Evolutionary conservation across 2,797 vertebrate species (phyloP).

Genomic region (Heterohyrax brucei): DNA sequence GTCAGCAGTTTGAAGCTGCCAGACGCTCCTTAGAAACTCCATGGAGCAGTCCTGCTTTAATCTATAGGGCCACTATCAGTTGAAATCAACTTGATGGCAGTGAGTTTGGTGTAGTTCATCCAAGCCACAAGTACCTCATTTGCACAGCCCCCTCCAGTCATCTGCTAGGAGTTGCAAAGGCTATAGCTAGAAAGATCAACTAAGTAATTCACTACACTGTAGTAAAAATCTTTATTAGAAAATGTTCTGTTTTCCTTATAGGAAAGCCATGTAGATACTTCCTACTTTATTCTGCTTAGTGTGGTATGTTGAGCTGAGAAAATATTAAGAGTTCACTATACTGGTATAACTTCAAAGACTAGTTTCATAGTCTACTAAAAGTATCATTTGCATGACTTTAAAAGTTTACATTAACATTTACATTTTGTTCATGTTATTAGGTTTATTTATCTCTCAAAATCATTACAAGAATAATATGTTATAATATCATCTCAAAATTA

Average conservation of each 20-base stretch:
- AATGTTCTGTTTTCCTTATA: neutral
- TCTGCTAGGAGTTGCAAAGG: too few relatives aligned
- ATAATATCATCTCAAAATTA: conserved; percentile 27
- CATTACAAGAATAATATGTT: neutral
- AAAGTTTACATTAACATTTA: conserved; percentile 24
- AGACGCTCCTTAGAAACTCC: too few relatives aligned
- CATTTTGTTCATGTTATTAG: neutral
- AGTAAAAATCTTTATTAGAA: neutral
- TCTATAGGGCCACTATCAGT: too few relatives aligned
- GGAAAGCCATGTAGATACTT: neutral
- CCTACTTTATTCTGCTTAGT: conserved; percentile 1
- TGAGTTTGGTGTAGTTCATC: too few relatives aligned
- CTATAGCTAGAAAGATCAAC: too few relatives aligned
- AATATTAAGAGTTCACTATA: conserved; percentile 38
- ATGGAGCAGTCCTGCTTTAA: too few relatives aligned
- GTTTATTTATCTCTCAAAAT: neutral
- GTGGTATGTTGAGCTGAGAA: neutral
- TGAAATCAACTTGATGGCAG: too few relatives aligned
- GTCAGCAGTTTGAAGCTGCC: too few relatives aligned
- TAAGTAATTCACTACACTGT: too few relatives aligned
- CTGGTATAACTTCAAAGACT: neutral
- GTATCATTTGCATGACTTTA: neutral
- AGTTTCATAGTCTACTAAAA: conserved; percentile 29
- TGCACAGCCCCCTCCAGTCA: too few relatives aligned
- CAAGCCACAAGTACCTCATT: too few relatives aligned